Evolutionary conservation across 2,888 invertebrate genomes (phyloP).

Genomic region (Drosophila diplacantha): DNA sequence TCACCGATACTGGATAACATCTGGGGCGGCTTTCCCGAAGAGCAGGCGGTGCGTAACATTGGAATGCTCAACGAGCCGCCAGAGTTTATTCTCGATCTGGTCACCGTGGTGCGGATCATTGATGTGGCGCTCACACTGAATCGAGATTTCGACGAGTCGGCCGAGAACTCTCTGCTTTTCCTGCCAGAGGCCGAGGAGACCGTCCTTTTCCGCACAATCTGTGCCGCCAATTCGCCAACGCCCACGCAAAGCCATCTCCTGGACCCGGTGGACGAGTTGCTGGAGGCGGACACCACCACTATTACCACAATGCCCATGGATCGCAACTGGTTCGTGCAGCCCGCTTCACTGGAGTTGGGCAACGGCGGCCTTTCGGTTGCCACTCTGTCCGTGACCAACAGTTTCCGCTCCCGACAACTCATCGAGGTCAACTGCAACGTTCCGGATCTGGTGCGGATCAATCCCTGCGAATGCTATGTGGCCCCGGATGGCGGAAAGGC

Average conservation of each 20-base stretch:
- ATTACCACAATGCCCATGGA: conserved; percentile 37
- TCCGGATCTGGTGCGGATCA: conserved; percentile 65
- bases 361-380: conserved; percentile 7
- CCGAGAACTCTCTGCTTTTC: conserved; percentile 64
- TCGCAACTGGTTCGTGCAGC: conserved; percentile 70
- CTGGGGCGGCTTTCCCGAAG: conserved; percentile 69
- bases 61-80: conserved; percentile 68
- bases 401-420: conserved; percentile 66
- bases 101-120: conserved; percentile 69
- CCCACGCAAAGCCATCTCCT: conserved; percentile 57
- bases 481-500: conserved; percentile 67
- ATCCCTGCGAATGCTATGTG: conserved; percentile 67
- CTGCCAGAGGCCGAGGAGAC: conserved; percentile 76
- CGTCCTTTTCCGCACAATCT: conserved; percentile 75
- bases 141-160: conserved; percentile 73
- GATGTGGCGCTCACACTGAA: conserved; percentile 76
- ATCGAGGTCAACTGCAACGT: conserved; percentile 71
- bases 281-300: conserved; percentile 52
- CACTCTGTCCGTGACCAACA: conserved; percentile 60
- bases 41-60: conserved; percentile 65
- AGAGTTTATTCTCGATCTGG: conserved; percentile 69
- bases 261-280: conserved; percentile 67
- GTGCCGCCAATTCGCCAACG: conserved; percentile 62
- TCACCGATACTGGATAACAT: conserved; percentile 65
- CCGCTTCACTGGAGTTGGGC: conserved; percentile 58